A percentile compares a stretch with the other conserved stretches of the same genome.
Evolutionary conservation across 2,888 invertebrate genomes (phyloP).

Genomic region (Spicauda simplicius): DNA sequence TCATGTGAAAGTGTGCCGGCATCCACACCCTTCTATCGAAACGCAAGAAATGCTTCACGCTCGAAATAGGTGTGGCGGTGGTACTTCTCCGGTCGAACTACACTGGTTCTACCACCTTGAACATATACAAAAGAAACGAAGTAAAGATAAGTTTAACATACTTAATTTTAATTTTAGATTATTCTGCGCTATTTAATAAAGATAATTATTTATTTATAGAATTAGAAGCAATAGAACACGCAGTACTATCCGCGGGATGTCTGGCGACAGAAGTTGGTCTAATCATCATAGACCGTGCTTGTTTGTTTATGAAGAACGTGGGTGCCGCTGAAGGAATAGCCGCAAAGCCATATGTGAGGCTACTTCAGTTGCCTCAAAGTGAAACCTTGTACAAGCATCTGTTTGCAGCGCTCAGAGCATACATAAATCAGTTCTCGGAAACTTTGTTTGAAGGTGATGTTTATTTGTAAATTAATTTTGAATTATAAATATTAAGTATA

Average conservation of each 20-base stretch:
- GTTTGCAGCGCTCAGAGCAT: constrained; percentile 95
- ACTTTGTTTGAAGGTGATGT: constrained; percentile 91
- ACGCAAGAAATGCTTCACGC: too few relatives aligned
- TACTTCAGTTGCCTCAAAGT: constrained; percentile 95
- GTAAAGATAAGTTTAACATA: too few relatives aligned
- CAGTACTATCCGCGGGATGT: constrained; percentile 74
- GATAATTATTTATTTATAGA: constrained; percentile 62
- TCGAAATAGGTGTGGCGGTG: too few relatives aligned
- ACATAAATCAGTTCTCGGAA: constrained; percentile 95
- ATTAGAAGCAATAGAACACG: constrained; percentile 73
- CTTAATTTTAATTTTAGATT: too few relatives aligned
- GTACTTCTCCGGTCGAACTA: too few relatives aligned
- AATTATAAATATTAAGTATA: too few relatives aligned
- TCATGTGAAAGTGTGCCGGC: too few relatives aligned
- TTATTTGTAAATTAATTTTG: constrained; percentile 14
- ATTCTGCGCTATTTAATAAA: too few relatives aligned
- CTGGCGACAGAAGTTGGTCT: constrained; percentile 96
- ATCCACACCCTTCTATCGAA: too few relatives aligned
- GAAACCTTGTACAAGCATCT: constrained; percentile 95
- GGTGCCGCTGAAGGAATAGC: constrained; percentile 92
- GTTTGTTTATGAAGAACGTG: constrained; percentile 93
- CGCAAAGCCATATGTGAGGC: constrained; percentile 93
- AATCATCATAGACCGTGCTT: constrained; percentile 93
- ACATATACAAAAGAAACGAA: too few relatives aligned
- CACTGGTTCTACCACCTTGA: too few relatives aligned